Conservation (phyloP, 1,140 invertebrate genomes). For the Diorhabda elongata region DNA sequence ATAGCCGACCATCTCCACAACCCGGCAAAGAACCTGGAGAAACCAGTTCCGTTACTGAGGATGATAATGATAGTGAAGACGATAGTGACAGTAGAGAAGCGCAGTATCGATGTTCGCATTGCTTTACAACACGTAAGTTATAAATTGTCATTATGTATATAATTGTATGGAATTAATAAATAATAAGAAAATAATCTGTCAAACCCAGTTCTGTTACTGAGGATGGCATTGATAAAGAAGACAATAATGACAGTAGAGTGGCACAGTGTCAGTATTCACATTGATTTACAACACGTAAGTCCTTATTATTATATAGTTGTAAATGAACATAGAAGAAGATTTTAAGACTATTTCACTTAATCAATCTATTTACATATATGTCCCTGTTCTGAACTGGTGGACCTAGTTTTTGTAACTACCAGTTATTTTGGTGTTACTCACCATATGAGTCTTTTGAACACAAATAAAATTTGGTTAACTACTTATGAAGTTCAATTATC, state of each 20-base stretch:
- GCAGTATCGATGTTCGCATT: slow-evolving; percentile 51
- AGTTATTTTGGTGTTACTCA: too few relatives aligned
- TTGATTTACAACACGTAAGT: slow-evolving; percentile 63
- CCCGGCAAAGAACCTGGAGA: slow-evolving; percentile 59
- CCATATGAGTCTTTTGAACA: too few relatives aligned
- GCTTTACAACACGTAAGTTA: slow-evolving; percentile 62
- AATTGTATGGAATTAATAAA: too few relatives aligned
- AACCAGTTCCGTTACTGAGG: slow-evolving; percentile 89
- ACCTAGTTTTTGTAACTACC: too few relatives aligned
- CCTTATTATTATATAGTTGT: too few relatives aligned
- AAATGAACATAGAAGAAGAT: too few relatives aligned
- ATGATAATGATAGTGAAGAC: slow-evolving; percentile 84
- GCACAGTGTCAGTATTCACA: slow-evolving; percentile 51
- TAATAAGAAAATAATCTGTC: slow-evolving; percentile 51
- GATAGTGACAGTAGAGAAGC: slow-evolving; percentile 83
- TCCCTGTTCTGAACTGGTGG: too few relatives aligned
- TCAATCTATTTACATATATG: too few relatives aligned
- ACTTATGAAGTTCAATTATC: too few relatives aligned
- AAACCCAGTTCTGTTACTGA: slow-evolving; percentile 90
- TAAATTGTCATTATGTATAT: too few relatives aligned
- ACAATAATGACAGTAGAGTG: slow-evolving; percentile 88
- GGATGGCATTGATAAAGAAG: slow-evolving; percentile 81
- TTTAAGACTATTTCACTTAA: too few relatives aligned
- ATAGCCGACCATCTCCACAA: slow-evolving; percentile 58
- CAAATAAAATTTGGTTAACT: too few relatives aligned